Evolutionary conservation across 37 sponge, comb jelly and placozoan species (phyloP).

Genomic region (Ephydatia muelleri): DNA sequence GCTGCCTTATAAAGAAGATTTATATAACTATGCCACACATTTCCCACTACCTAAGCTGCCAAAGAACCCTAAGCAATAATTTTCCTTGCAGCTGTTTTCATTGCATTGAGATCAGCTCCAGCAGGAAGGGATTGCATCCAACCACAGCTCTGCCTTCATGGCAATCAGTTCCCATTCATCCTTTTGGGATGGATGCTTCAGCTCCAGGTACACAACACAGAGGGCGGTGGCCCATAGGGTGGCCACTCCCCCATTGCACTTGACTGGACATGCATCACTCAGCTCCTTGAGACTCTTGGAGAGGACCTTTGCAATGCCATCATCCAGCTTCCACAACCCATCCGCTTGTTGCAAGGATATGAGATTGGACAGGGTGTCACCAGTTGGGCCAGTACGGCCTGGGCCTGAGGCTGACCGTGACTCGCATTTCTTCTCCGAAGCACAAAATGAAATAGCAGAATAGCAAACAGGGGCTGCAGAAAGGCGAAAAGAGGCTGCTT

Average conservation of each 20-base stretch:
- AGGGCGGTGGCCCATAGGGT: slow-evolving; percentile 52
- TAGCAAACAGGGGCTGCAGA: no score
- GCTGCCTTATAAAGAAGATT: no score
- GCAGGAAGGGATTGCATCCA: slow-evolving; percentile 11
- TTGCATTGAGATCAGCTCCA: no score
- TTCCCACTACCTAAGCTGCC: no score
- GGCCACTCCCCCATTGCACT: slow-evolving; percentile 10
- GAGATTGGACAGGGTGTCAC: slow-evolving; percentile 7
- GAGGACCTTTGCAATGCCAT: slow-evolving; percentile 5
- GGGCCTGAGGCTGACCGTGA: no score
- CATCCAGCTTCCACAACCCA: slow-evolving; percentile 37
- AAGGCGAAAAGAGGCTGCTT: no score
- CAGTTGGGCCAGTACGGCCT: neutral
- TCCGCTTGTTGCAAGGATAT: slow-evolving; percentile 41
- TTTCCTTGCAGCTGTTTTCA: no score
- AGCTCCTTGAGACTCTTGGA: slow-evolving; percentile 20
- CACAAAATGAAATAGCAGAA: no score
- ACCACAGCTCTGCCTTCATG: slow-evolving; percentile 55
- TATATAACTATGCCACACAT: no score
- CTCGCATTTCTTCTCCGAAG: no score
- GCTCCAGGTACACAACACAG: slow-evolving; percentile 17
- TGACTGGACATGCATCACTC: slow-evolving; percentile 29
- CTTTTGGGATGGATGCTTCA: neutral
- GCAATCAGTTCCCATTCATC: slow-evolving; percentile 63
- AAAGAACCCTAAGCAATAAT: no score